Conservation (phyloP, 2,888 invertebrate species). For the Gordius sp. region DNA sequence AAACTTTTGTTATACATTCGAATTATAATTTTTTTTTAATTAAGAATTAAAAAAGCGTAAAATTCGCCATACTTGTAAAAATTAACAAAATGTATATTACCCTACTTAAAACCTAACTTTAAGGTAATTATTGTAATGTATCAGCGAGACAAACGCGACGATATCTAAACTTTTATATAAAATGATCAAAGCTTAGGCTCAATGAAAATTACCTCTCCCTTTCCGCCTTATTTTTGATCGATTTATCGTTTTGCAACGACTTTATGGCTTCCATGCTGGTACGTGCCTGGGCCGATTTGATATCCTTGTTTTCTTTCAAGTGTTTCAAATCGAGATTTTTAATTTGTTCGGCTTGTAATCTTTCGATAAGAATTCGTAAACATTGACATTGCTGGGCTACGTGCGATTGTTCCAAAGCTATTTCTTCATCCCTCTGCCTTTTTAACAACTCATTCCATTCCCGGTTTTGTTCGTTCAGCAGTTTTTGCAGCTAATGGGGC, state of each 20-base stretch:
- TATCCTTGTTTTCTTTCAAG: slow-evolving; percentile 62
- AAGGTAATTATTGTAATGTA: too few species aligned
- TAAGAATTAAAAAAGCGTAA: too few species aligned
- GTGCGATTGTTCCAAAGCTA: slow-evolving; percentile 26
- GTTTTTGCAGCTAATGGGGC: neutral
- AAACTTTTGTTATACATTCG: too few species aligned
- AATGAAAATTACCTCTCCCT: slow-evolving; percentile 46
- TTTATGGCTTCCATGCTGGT: slow-evolving; percentile 84
- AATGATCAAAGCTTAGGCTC: too few species aligned
- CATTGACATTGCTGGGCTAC: slow-evolving; percentile 34
- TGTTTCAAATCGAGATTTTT: slow-evolving; percentile 66
- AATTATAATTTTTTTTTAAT: too few species aligned
- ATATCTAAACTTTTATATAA: too few species aligned
- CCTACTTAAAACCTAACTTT: too few species aligned
- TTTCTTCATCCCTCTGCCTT: slow-evolving; percentile 4
- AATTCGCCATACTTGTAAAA: too few species aligned
- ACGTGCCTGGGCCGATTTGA: slow-evolving; percentile 76
- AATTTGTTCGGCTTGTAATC: slow-evolving; percentile 52
- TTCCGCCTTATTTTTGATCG: slow-evolving; percentile 75
- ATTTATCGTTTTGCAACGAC: slow-evolving; percentile 70
- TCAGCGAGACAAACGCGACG: neutral
- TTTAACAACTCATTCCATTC: slow-evolving; percentile 15
- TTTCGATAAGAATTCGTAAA: slow-evolving; percentile 48
- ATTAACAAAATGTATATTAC: too few species aligned
- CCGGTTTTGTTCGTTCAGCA: slow-evolving; percentile 5